phyloP scores from a whole-genome alignment of 2,888 invertebrate genomes.

The Caenorhabditis japonica region DNA sequence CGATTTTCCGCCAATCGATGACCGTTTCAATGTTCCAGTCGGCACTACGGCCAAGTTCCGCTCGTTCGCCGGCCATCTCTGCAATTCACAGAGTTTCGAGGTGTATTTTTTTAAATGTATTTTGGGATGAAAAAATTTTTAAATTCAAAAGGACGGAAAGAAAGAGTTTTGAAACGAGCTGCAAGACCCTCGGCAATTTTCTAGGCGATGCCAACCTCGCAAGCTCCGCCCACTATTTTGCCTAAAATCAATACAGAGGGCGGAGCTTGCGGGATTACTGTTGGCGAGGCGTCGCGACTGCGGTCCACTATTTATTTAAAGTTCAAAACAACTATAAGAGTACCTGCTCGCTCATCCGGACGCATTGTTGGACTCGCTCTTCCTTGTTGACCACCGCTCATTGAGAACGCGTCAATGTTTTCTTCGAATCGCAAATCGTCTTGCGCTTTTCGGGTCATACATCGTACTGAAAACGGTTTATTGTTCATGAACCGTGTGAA shows the following conservation, averaged over 20 bases:
- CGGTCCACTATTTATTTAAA: not conserved
- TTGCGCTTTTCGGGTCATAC: slow-evolving; percentile 77
- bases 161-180: too few species aligned
- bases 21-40: slow-evolving; percentile 65
- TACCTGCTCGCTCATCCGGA: slow-evolving; percentile 56
- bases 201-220: too few species aligned
- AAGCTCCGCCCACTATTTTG: not conserved
- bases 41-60: slow-evolving; percentile 56
- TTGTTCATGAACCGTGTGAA: too few species aligned
- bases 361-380: slow-evolving; percentile 64
- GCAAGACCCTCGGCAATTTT: too few species aligned
- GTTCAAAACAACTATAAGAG: not conserved
- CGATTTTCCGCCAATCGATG: slow-evolving; percentile 76
- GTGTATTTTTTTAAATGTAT: not conserved
- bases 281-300: too few species aligned
- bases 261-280: too few species aligned
- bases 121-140: not conserved
- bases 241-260: not conserved
- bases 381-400: slow-evolving; percentile 75
- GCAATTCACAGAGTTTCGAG: not conserved
- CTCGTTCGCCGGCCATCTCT: slow-evolving; percentile 45
- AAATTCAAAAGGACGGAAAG: too few species aligned
- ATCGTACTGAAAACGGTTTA: slow-evolving; percentile 69
- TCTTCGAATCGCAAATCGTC: slow-evolving; percentile 76
- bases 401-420: slow-evolving; percentile 77